Conservation (phyloP, 2,797 vertebrate species). For the Xyrichtys novacula region DNA sequence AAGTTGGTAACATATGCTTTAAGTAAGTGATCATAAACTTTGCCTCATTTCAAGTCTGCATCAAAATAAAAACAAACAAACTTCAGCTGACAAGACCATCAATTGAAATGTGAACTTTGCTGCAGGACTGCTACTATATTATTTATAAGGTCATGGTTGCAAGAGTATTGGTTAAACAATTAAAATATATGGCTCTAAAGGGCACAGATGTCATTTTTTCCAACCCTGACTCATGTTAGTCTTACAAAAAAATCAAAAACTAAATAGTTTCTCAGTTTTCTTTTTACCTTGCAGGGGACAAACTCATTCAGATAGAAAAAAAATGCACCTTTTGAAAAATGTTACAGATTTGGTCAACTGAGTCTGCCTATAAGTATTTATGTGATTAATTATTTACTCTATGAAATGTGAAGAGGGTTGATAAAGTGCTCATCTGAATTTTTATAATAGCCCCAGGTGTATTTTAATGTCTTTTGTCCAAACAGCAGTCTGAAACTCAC, state of each 20-base stretch:
- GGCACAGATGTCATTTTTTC: not conserved
- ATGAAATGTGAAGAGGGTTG: not conserved
- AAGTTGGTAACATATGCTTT: not conserved
- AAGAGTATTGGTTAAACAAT: not conserved
- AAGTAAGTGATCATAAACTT: not conserved
- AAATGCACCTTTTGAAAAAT: not conserved
- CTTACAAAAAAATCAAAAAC: not conserved
- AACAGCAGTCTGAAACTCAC: not conserved
- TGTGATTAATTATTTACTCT: not conserved
- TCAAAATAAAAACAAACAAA: not conserved
- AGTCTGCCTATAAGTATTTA: not conserved
- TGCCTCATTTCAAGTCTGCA: not conserved
- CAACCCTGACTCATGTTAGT: not conserved
- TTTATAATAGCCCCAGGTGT: not conserved
- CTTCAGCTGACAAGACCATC: not conserved
- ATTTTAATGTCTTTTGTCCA: not conserved
- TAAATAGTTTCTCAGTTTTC: not conserved
- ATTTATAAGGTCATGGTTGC: not conserved
- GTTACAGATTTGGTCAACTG: not conserved
- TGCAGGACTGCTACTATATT: not conserved
- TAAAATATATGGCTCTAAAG: conserved; percentile 9
- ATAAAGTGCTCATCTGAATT: not conserved
- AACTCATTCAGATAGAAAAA: not conserved
- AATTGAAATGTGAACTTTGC: conserved; percentile 6
- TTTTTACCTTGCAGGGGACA: not conserved